Percentiles rank a stretch among this genome's conserved stretches.
Conservation (phyloP, 92 coral and sea anemone species). For the Porites rus region DNA sequence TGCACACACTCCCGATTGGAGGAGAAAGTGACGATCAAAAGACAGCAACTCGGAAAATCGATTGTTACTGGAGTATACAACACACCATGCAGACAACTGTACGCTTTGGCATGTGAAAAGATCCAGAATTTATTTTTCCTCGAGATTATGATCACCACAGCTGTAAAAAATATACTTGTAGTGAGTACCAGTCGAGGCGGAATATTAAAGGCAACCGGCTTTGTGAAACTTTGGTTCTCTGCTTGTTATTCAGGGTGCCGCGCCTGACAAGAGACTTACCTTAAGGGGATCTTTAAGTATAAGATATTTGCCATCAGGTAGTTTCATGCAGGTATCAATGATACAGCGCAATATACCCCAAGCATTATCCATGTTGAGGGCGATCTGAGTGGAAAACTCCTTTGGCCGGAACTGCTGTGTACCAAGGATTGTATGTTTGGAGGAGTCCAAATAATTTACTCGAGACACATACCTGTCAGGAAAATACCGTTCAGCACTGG, state of each 20-base stretch:
- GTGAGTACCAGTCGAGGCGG: conserved; percentile 18
- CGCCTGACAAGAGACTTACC: conserved; percentile 47
- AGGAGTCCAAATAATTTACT: conserved; percentile 92
- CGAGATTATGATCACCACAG: conserved; percentile 32
- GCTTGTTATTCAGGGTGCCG: too few species aligned
- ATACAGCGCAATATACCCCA: conserved; percentile 98
- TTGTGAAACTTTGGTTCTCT: too few species aligned
- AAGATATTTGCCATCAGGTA: conserved; percentile 93
- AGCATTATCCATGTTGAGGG: conserved; percentile 95
- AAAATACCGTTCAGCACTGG: too few species aligned
- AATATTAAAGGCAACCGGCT: too few species aligned
- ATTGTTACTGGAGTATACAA: conserved; percentile 11
- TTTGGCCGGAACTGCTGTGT: conserved; percentile 98
- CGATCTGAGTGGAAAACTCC: conserved; percentile 96
- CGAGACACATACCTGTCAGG: conserved; percentile 94
- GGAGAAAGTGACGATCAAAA: too few species aligned
- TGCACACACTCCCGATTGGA: too few species aligned
- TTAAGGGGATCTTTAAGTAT: conserved; percentile 96
- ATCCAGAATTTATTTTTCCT: conserved; percentile 34
- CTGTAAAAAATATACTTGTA: neutral
- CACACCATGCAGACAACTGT: neutral
- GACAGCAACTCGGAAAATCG: too few species aligned
- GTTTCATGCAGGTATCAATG: conserved; percentile 93
- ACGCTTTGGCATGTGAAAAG: conserved; percentile 21
- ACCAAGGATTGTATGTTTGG: conserved; percentile 96